Conservation (phyloP, 2,888 invertebrate genomes). For the Calliphora vomitoria region DNA sequence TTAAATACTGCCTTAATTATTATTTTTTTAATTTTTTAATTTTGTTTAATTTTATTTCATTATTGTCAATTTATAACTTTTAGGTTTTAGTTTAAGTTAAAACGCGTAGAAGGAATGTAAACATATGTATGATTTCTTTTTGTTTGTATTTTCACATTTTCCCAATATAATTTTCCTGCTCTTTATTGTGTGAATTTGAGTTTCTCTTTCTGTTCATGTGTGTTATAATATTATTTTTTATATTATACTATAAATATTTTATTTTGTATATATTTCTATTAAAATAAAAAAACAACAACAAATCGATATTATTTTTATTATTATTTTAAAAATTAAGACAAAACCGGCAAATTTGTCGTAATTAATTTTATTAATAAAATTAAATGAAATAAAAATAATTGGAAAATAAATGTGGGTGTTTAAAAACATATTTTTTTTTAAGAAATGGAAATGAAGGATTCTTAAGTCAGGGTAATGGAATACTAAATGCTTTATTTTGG, state of each 20-base stretch:
- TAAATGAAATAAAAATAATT: neutral
- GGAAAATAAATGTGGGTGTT: neutral
- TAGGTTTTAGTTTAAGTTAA: constrained; percentile 59
- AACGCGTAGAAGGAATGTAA: neutral
- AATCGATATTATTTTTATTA: constrained; percentile 47
- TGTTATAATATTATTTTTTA: constrained; percentile 74
- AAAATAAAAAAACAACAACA: constrained; percentile 59
- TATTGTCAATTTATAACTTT: constrained; percentile 28
- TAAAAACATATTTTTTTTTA: no score
- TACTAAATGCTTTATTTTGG: no score
- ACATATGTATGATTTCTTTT: constrained; percentile 16
- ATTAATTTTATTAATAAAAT: neutral
- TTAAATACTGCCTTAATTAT: neutral
- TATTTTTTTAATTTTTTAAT: neutral
- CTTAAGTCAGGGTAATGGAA: no score
- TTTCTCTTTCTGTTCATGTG: constrained; percentile 50
- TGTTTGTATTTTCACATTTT: constrained; percentile 19
- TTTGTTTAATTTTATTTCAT: constrained; percentile 19
- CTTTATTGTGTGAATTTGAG: constrained; percentile 21
- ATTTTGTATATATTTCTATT: constrained; percentile 67
- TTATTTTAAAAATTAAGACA: constrained; percentile 42
- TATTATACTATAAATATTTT: constrained; percentile 69
- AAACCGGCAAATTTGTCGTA: constrained; percentile 1
- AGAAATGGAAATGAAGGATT: no score
- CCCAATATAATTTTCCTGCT: constrained; percentile 5